These are phyloP conservation scores for Gracilinanus agilis DNA, from an alignment of 2,113 vertebrate genomes.

Conservation along the genomic window DNA sequence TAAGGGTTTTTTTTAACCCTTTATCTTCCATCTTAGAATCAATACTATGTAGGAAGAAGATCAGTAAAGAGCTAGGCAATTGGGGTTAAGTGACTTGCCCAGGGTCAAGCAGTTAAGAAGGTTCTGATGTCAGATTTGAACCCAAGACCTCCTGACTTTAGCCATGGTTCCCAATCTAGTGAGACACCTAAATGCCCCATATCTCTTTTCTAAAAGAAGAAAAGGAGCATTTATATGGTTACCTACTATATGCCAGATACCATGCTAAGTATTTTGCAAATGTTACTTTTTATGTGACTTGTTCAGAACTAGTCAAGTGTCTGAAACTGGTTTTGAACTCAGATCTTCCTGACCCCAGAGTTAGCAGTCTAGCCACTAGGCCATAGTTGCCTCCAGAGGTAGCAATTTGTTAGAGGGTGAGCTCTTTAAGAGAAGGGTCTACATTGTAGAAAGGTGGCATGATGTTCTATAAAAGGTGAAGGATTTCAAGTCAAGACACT, in stretches of 20 bases:
- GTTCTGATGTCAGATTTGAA: too few species aligned
- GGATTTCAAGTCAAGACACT: not conserved
- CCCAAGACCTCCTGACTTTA: too few species aligned
- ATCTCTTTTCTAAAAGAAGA: not conserved
- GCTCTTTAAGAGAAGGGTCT: not conserved
- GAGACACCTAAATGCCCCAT: too few species aligned
- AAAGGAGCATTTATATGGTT: not conserved
- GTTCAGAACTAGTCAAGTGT: not conserved
- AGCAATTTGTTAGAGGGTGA: not conserved
- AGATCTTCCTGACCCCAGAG: not conserved
- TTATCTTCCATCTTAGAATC: too few species aligned
- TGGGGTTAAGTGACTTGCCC: too few species aligned
- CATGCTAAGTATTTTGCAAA: not conserved
- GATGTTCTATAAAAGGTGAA: not conserved
- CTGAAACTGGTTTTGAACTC: not conserved
- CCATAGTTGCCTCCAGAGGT: not conserved
- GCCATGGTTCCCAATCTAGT: too few species aligned
- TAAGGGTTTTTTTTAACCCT: too few species aligned
- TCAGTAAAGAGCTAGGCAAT: too few species aligned
- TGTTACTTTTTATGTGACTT: too few species aligned
- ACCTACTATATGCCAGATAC: not conserved
- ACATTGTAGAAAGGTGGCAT: not conserved
- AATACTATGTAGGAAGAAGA: too few species aligned
- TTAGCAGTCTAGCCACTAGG: not conserved
- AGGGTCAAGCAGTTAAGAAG: too few species aligned